These are phyloP conservation scores for Taenioides sp. DNA, from an alignment of 2,797 vertebrate genomes.

Conservation along the genomic window DNA sequence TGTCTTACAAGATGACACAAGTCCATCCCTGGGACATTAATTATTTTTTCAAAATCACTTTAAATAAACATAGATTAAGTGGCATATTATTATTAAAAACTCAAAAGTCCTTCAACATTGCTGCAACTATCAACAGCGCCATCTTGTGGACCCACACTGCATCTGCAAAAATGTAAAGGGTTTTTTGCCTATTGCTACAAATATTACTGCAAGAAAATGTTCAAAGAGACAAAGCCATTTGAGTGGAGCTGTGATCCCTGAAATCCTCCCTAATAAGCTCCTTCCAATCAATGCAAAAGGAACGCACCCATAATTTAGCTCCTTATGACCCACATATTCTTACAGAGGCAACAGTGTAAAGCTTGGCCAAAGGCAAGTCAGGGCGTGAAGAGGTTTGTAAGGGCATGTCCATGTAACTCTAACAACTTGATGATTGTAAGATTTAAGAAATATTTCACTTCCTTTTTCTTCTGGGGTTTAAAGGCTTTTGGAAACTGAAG, in stretches of 20 bases:
- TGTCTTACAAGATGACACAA: background rate
- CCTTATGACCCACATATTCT: constrained; percentile 25
- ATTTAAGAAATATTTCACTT: constrained; percentile 4
- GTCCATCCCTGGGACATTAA: background rate
- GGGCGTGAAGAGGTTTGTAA: background rate
- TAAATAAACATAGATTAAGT: background rate
- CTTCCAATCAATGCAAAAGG: constrained; percentile 50
- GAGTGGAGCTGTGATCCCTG: no score
- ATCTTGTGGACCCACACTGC: constrained; percentile 37
- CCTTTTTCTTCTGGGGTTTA: background rate
- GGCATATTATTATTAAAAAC: background rate
- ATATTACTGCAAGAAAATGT: background rate
- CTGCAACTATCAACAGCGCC: constrained; percentile 15
- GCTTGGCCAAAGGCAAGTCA: constrained; percentile 4
- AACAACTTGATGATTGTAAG: background rate
- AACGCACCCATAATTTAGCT: constrained; percentile 54
- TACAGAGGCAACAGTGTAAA: constrained; percentile 16
- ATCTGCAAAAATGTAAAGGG: no score
- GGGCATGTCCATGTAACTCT: background rate
- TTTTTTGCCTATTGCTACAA: background rate
- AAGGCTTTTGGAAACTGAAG: background rate
- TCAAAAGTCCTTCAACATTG: background rate
- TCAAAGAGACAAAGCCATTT: background rate
- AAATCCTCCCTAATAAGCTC: constrained; percentile 41
- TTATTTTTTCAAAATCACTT: background rate